A percentile compares a stretch with the other conserved stretches of the same genome.
phyloP scores from a whole-genome alignment of 2,888 invertebrate species.

The Chrysomela aeneicollis region DNA sequence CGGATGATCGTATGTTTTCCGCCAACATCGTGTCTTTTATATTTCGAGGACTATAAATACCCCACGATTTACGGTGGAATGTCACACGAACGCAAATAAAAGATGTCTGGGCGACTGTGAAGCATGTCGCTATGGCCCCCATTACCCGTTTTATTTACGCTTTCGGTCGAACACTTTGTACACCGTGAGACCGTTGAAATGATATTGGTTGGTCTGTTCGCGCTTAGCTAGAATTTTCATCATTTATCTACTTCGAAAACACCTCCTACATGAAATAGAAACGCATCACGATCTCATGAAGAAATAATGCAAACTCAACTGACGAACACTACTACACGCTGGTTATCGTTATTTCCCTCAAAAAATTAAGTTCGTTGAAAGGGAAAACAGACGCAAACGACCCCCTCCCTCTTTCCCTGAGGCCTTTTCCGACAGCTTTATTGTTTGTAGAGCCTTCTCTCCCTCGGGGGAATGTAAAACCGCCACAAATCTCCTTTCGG shows the following conservation, averaged over 20 bases:
- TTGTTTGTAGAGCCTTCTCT: conserved; percentile 53
- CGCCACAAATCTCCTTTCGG: conserved; percentile 51
- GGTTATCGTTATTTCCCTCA: too few species aligned
- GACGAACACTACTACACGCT: too few species aligned
- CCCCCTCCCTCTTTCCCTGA: conserved; percentile 13
- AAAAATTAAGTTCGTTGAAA: not conserved
- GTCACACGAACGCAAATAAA: conserved; percentile 7
- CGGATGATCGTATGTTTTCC: conserved; percentile 19
- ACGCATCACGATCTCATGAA: too few species aligned
- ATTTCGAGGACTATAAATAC: conserved; percentile 42
- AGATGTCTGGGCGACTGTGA: not conserved
- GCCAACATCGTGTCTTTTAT: conserved; percentile 44
- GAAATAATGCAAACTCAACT: too few species aligned
- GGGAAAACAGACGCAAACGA: not conserved
- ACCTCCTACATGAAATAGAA: too few species aligned
- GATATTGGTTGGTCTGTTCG: too few species aligned
- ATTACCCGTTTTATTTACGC: not conserved
- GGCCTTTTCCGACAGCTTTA: conserved; percentile 43
- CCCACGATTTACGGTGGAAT: conserved; percentile 41
- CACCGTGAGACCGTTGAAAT: too few species aligned
- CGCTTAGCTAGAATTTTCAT: too few species aligned
- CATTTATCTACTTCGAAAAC: too few species aligned
- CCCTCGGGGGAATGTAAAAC: conserved; percentile 54
- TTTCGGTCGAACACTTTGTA: not conserved
- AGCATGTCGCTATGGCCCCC: not conserved